Base-by-base conservation (phyloP, 1,140 invertebrate genomes). In the Mactra quadrangularis region DNA sequence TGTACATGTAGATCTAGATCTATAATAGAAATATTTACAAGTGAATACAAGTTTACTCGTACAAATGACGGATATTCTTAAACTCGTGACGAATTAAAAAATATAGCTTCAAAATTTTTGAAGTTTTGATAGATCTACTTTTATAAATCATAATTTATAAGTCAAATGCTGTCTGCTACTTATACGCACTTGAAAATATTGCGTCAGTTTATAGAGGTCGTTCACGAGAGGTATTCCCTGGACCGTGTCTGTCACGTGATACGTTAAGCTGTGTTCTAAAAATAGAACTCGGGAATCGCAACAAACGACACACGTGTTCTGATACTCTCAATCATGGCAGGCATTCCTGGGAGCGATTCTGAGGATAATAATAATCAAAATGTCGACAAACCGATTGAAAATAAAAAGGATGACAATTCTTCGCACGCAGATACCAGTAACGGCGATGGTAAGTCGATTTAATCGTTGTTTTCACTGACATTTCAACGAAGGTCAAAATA, bases 281-380 rank as follows among this genome's bases (percentile, higher is more conserved):
- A 76, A 76, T 76, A 76, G 74, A 64, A 62, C 59, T 41, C 22
- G 74, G 62, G 64, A 81, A 55, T 81, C 45, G 52, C 35, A 47
- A 50, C 70, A 82, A 55, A 60, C 62, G 57, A 82, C 79, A 74
- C 70, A 66, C 71, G 79, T 70, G 71, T 31, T 50, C 7, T 22
- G 17, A 52, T 29, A 27, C 52, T 33, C 47, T 31, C 41, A 59
- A 45, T 82, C 68, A 82, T 82, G 79, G 79, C 79, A 47, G 79
- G 79, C 60, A 72, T 72, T 50, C 60, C 79, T n/a, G 79, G 64
- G 25, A 41, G 35, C 52, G 77, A 81, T 27, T 25, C 74, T 25
- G 74, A 77, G 22, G 74, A 55, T 50, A 27, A 59, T 13, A 52
- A 77, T 41, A 4, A 77, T 17, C 45, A 77, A 27, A 41, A 55